Percentiles rank a stretch among this genome's conserved stretches.
Evolutionary conservation across 2,797 vertebrate species (phyloP).

Genomic region (Typhlichthys subterraneus): DNA sequence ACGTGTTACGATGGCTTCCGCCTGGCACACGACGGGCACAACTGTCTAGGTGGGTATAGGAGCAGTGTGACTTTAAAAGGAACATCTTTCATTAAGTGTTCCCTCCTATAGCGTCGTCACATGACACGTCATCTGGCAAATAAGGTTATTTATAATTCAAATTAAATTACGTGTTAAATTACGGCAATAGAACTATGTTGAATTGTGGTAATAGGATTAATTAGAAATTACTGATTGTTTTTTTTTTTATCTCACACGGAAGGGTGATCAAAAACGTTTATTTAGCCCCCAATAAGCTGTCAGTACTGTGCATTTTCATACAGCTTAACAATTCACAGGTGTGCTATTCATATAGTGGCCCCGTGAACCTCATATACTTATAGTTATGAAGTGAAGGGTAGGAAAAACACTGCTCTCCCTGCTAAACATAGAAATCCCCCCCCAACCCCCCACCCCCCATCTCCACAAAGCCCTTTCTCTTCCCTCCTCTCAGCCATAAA

Average conservation of each 20-base stretch:
- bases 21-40: slow-evolving; percentile 94
- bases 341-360: slow-evolving; percentile 48
- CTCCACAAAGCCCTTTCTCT: slow-evolving; percentile 14
- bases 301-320: slow-evolving; percentile 54
- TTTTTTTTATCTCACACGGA: not conserved
- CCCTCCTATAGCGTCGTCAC: not conserved
- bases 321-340: slow-evolving; percentile 70
- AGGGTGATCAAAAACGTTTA: too few species aligned
- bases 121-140: slow-evolving; percentile 34
- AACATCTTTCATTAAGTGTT: slow-evolving; percentile 33
- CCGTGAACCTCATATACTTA: slow-evolving; percentile 46
- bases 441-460: not conserved
- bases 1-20: slow-evolving; percentile 98
- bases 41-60: slow-evolving; percentile 91
- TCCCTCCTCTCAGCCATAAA: not conserved
- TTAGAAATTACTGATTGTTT: slow-evolving; percentile 20
- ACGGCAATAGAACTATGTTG: slow-evolving; percentile 16
- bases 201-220: slow-evolving; percentile 27
- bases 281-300: slow-evolving; percentile 17
- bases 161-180: slow-evolving; percentile 28
- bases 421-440: slow-evolving; percentile 45
- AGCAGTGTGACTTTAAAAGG: not conserved
- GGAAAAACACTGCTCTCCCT: slow-evolving; percentile 46
- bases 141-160: slow-evolving; percentile 50
- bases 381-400: slow-evolving; percentile 55